Conservation (phyloP, 1,140 invertebrate species). For the Cotesia glomerata region DNA sequence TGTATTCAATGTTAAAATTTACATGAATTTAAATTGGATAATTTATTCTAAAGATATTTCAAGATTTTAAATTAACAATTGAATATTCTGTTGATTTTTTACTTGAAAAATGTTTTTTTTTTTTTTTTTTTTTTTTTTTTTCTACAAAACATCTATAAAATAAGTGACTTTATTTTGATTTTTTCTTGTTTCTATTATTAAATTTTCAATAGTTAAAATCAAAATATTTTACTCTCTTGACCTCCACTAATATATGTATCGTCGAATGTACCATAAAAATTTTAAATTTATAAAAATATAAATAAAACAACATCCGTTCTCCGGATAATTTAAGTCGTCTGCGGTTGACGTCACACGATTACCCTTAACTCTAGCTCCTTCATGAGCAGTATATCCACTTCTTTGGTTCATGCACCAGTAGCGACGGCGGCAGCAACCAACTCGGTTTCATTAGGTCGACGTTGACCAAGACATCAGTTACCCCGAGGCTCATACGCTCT, state of each 20-base stretch:
- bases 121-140: too few species aligned
- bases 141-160: too few species aligned
- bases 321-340: constrained; percentile 26
- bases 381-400: too few species aligned
- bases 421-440: not conserved
- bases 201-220: too few species aligned
- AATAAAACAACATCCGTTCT: constrained; percentile 24
- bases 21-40: too few species aligned
- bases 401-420: not conserved
- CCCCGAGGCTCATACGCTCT: not conserved
- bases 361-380: not conserved
- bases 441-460: constrained; percentile 5
- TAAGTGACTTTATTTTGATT: too few species aligned
- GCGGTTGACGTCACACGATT: constrained; percentile 21
- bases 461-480: constrained; percentile 22
- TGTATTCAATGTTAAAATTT: too few species aligned
- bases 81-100: too few species aligned
- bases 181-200: too few species aligned
- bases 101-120: too few species aligned
- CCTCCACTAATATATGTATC: not conserved
- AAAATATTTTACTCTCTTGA: not conserved
- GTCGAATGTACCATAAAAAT: too few species aligned
- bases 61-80: not conserved
- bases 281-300: not conserved
- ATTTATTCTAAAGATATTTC: too few species aligned